phyloP scores from a whole-genome alignment of 2,797 vertebrate genomes.

The Sebastes elongatus region DNA sequence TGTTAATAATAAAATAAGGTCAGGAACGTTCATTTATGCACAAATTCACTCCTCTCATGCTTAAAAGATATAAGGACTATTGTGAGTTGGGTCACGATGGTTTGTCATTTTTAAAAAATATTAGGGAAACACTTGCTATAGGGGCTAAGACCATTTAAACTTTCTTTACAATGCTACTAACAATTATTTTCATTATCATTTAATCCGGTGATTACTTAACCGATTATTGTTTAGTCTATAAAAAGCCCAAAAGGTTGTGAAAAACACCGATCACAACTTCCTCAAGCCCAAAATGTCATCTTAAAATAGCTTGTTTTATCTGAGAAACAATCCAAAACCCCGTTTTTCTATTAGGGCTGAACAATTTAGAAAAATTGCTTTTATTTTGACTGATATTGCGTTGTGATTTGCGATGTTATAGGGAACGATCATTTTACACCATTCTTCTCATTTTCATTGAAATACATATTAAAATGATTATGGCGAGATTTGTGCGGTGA shows the following conservation, averaged over 20 bases:
- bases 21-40: accelerated
- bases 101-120: too few relatives aligned
- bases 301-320: too few relatives aligned
- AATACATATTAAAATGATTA: too few relatives aligned
- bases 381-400: too few relatives aligned
- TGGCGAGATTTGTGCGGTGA: accelerated
- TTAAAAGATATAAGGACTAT: accelerated
- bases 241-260: background rate
- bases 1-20: too few relatives aligned
- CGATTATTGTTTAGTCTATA: background rate
- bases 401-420: accelerated
- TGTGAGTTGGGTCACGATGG: too few relatives aligned
- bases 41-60: too few relatives aligned
- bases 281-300: too few relatives aligned
- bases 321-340: too few relatives aligned
- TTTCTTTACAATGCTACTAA: background rate
- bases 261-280: background rate
- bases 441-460: too few relatives aligned
- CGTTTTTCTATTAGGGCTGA: accelerated
- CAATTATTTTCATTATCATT: background rate
- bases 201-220: background rate
- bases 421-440: too few relatives aligned
- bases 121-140: too few relatives aligned
- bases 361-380: accelerated
- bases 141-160: background rate